Evolutionary conservation across 2,113 vertebrate genomes (phyloP).

Genomic region (Sceloporus undulatus): DNA sequence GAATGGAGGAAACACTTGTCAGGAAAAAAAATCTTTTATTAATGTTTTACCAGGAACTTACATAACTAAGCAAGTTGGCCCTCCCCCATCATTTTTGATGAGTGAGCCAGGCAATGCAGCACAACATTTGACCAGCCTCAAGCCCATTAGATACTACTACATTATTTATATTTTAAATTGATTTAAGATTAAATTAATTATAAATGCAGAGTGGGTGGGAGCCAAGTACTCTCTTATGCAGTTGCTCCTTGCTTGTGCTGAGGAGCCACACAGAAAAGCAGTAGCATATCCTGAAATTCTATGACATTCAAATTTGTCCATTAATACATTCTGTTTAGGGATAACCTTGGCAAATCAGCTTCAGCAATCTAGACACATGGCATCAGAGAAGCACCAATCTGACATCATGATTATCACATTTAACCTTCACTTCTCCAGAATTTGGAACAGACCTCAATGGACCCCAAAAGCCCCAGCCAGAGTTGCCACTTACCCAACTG

Average conservation of each 20-base stretch:
- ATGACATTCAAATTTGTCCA: background rate
- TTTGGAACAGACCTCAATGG: background rate
- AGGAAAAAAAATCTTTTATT: conserved; percentile 68
- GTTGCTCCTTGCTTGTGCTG: background rate
- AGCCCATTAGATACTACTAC: conserved; percentile 71
- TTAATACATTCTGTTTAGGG: background rate
- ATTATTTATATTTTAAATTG: conserved; percentile 78
- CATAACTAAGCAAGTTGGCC: conserved; percentile 50
- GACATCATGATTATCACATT: background rate
- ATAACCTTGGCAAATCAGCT: conserved; percentile 21
- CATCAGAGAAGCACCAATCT: background rate
- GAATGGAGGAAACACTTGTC: conserved; percentile 55
- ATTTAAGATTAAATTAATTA: conserved; percentile 72
- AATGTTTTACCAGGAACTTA: conserved; percentile 61
- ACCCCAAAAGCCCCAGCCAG: too few relatives aligned
- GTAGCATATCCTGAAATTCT: background rate
- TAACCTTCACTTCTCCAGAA: background rate
- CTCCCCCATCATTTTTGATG: conserved; percentile 56
- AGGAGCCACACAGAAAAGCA: rapidly evolving
- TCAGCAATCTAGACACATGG: background rate
- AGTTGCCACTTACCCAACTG: too few relatives aligned
- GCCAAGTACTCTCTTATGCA: conserved; percentile 35
- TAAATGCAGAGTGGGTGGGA: conserved; percentile 24
- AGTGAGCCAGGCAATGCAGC: conserved; percentile 44
- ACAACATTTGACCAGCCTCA: conserved; percentile 55